Evolutionary conservation across 2,797 vertebrate species (phyloP).

Genomic region (Enteromius trimaculatus): DNA sequence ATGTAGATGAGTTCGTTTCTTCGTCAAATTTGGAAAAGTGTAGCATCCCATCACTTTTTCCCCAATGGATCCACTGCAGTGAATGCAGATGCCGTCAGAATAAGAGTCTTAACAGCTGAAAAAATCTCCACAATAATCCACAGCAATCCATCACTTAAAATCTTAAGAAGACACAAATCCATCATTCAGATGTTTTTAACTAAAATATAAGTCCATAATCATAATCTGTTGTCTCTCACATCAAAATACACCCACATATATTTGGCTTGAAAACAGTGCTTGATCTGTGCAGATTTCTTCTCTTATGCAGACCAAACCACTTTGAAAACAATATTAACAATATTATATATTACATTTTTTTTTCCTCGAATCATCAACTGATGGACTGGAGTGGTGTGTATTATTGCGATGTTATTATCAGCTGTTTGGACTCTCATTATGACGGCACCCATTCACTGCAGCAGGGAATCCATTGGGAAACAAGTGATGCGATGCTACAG

Average conservation of each 20-base stretch:
- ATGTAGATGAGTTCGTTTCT: not conserved
- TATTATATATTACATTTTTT: not conserved
- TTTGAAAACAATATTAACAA: not conserved
- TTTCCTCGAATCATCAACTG: not conserved
- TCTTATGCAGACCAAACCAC: not conserved
- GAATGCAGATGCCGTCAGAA: conserved; percentile 3
- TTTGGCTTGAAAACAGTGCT: not conserved
- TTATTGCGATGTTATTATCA: not conserved
- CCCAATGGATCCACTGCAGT: not conserved
- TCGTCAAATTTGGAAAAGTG: not conserved
- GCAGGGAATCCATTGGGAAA: not conserved
- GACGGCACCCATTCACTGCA: not conserved
- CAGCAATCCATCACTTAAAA: not conserved
- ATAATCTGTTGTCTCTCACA: not conserved
- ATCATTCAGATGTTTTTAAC: not conserved
- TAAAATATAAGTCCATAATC: not conserved
- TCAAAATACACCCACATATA: not conserved
- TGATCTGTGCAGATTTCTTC: not conserved
- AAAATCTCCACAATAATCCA: not conserved
- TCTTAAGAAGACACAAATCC: not conserved
- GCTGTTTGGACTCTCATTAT: not conserved
- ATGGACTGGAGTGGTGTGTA: not conserved
- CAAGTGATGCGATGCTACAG: not conserved
- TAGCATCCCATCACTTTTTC: not conserved
- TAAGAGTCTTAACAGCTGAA: not conserved